Evolutionary conservation across 2,797 vertebrate species (phyloP), one percentile per base, ranked within the genome.

Genomic region (Hypotaenidia okinawae): DNA sequence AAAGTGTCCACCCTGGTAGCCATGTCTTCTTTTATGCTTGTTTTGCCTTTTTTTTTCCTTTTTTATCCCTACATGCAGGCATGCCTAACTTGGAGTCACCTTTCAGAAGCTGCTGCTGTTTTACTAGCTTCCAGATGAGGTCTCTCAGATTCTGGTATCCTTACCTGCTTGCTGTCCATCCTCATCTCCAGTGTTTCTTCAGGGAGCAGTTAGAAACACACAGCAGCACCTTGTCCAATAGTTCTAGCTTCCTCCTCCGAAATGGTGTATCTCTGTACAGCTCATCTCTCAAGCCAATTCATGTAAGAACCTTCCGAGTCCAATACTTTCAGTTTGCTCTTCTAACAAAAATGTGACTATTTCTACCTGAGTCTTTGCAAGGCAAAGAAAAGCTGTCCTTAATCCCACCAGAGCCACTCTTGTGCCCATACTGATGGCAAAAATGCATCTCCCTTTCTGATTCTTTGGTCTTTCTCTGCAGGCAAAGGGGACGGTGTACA

Each of bases 251-350:
- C n/a, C 39, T 70, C 80, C 25, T 37, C 28, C 39, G 9, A 49
- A 68, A 58, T 4, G 1, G 2, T 62, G 10, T 25, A 8, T 19
- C 13, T 63, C n/a, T 30, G 10, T 28, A 54, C 0, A 0, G 7
- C 11, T 81, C 12, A 3, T 41, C 49, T 33, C 25, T 47, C 24
- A 43, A 57, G 5, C 5, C 6, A 17, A 11, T 22, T 64, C 54
- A 33, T 8, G 7, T 2, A 32, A 16, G 18, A 88, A 24, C 4
- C 0, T 64, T 87, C 67, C 25, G 64, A 81, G 24, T 45, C 17
- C 18, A 70, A 37, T 23, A 59, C 11, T 41, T 87, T 6, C 11
- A 35, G 47, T 80, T 77, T 77, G 7, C 23, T 66, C 13, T 64
- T 68, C 30, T 27, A 63, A 63, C 35, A 21, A 69, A 75, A 72